These are phyloP conservation scores for Drosophila kikkawai DNA, from an alignment of 1,140 invertebrate genomes.

Conservation along the genomic window DNA sequence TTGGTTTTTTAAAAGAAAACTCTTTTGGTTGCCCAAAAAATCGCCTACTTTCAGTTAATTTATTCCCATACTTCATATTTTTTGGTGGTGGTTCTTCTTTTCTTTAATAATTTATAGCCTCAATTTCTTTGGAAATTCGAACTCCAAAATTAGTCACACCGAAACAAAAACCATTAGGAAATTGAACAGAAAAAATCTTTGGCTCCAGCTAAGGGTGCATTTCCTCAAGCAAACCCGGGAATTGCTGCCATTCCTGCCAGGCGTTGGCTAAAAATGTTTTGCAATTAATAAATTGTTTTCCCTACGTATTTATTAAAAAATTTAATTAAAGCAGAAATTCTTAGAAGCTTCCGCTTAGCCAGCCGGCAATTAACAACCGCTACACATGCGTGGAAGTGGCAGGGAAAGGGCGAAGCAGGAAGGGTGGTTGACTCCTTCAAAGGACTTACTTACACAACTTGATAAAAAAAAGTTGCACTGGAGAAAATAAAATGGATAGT, in stretches of 20 bases:
- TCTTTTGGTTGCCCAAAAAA: neutral
- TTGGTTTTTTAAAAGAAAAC: neutral
- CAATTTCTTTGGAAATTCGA: conserved; percentile 18
- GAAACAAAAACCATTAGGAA: conserved; percentile 28
- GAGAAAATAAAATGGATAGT: neutral
- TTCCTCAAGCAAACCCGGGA: neutral
- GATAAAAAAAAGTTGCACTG: conserved; percentile 8
- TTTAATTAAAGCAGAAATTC: conserved; percentile 63
- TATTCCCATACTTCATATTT: neutral
- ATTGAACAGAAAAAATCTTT: conserved; percentile 7
- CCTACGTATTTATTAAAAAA: conserved; percentile 48
- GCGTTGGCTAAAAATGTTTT: conserved; percentile 32
- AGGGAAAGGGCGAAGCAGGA: neutral
- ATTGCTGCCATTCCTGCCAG: conserved; percentile 22
- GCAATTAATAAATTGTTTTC: conserved; percentile 37
- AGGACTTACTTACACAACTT: conserved; percentile 6
- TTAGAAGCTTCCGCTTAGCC: conserved; percentile 51
- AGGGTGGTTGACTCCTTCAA: conserved; percentile 26
- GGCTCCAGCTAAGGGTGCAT: conserved; percentile 2
- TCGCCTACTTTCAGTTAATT: neutral
- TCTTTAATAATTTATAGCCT: conserved; percentile 15
- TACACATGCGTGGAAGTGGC: conserved; percentile 46
- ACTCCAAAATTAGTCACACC: conserved; percentile 34
- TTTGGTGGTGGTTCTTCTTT: conserved; percentile 5
- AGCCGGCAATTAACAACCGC: conserved; percentile 51